Evolutionary conservation across 2,113 vertebrate genomes (phyloP).

Genomic region (Quiscalus mexicanus): DNA sequence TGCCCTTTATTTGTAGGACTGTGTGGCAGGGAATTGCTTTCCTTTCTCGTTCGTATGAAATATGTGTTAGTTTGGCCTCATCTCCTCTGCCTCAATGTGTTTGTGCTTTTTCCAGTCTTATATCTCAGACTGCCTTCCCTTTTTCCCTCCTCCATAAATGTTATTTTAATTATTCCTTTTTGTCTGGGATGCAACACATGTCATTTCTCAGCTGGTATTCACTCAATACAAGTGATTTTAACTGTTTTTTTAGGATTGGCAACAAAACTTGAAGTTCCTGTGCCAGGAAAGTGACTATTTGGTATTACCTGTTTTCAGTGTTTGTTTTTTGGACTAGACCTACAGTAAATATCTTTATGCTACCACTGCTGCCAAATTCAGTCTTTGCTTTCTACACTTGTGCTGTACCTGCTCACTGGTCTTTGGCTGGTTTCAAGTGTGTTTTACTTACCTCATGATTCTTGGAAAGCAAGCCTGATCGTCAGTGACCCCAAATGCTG

Average conservation of each 20-base stretch:
- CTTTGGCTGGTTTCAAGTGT: neutral
- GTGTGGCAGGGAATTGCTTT: neutral
- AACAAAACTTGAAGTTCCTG: neutral
- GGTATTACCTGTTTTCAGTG: neutral
- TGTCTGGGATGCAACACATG: neutral
- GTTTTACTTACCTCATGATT: constrained; percentile 13
- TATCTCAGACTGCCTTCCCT: neutral
- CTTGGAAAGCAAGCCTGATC: constrained; percentile 34
- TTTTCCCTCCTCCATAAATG: neutral
- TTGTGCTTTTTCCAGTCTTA: neutral
- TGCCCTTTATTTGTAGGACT: neutral
- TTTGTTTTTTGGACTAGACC: constrained; percentile 40
- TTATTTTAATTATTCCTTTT: neutral
- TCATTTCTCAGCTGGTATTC: neutral
- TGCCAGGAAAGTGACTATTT: neutral
- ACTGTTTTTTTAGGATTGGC: neutral
- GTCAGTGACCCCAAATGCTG: neutral
- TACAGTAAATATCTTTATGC: constrained; percentile 35
- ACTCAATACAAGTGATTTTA: neutral
- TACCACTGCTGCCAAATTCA: neutral
- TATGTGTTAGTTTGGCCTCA: rapidly evolving
- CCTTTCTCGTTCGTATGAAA: neutral
- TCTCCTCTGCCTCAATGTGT: neutral
- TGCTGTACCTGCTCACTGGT: neutral
- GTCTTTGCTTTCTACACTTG: neutral